Percentiles rank a stretch among this genome's conserved stretches.
Evolutionary conservation across 2,888 invertebrate genomes (phyloP).

Genomic region (Villa cingulata): DNA sequence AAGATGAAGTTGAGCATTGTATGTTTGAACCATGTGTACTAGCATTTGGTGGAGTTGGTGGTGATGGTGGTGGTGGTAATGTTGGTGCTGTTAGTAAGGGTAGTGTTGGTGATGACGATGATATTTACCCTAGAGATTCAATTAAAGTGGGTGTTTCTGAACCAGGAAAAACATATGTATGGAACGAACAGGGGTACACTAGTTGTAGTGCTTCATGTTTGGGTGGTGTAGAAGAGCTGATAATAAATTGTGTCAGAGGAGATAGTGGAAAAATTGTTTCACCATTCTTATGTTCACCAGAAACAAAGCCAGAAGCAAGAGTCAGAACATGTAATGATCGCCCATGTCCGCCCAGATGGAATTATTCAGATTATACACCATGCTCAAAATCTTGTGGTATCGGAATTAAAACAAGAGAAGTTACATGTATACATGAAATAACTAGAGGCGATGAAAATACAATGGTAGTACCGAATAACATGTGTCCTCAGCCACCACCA

Average conservation of each 20-base stretch:
- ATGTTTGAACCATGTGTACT: constrained; percentile 61
- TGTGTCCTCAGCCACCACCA: constrained; percentile 82
- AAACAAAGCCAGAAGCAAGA: constrained; percentile 76
- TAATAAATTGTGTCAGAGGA: constrained; percentile 77
- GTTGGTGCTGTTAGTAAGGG: too few relatives aligned
- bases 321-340: constrained; percentile 87
- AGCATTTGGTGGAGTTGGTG: constrained; percentile 46
- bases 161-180: constrained; percentile 70
- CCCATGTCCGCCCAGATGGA: constrained; percentile 92
- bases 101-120: constrained; percentile 28
- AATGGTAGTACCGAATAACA: constrained; percentile 81
- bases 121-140: constrained; percentile 33
- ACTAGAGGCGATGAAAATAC: constrained; percentile 78
- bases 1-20: constrained; percentile 69
- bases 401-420: constrained; percentile 82
- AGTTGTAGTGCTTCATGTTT: constrained; percentile 91
- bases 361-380: constrained; percentile 73
- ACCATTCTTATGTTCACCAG: constrained; percentile 73
- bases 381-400: constrained; percentile 92
- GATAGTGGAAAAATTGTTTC: constrained; percentile 77
- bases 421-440: constrained; percentile 45
- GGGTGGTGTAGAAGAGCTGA: constrained; percentile 74
- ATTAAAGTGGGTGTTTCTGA: constrained; percentile 56
- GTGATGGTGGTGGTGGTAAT: too few relatives aligned
- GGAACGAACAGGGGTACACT: constrained; percentile 81